Conservation (phyloP, 2,797 vertebrate genomes). For the Aphelocoma californica region DNA sequence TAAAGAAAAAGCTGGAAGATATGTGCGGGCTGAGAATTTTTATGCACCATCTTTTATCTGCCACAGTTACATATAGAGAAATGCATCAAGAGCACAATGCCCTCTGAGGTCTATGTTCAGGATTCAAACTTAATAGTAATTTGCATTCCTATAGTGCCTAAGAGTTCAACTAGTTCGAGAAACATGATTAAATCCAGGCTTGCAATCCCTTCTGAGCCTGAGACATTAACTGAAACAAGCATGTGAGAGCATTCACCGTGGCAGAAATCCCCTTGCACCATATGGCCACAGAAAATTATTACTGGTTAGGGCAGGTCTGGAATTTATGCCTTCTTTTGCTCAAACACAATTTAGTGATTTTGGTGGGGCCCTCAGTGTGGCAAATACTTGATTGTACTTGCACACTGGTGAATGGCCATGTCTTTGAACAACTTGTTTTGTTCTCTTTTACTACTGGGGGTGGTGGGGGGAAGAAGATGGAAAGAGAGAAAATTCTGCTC, state of each 20-base stretch:
- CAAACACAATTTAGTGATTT: neutral
- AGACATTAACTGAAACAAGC: slow-evolving; percentile 2
- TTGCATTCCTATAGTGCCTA: neutral
- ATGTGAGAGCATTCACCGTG: neutral
- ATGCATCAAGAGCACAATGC: neutral
- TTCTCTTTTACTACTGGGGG: neutral
- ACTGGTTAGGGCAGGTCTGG: neutral
- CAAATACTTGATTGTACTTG: neutral
- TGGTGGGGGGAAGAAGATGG: neutral
- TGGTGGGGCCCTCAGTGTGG: neutral
- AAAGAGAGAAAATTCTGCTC: neutral
- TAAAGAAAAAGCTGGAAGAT: neutral
- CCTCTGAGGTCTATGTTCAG: neutral
- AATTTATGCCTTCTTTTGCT: neutral
- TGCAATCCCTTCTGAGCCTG: neutral
- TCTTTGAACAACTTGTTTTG: neutral
- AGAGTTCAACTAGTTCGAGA: slow-evolving; percentile 23
- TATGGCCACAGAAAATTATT: neutral
- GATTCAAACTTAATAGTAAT: neutral
- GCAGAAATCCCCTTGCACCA: neutral
- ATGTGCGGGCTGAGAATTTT: neutral
- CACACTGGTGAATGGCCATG: neutral
- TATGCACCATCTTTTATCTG: neutral
- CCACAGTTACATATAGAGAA: neutral
- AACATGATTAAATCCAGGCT: slow-evolving; percentile 6